These are phyloP conservation scores for Druon quercuslanigerum DNA, from an alignment of 1,140 invertebrate genomes.

Conservation along the genomic window DNA sequence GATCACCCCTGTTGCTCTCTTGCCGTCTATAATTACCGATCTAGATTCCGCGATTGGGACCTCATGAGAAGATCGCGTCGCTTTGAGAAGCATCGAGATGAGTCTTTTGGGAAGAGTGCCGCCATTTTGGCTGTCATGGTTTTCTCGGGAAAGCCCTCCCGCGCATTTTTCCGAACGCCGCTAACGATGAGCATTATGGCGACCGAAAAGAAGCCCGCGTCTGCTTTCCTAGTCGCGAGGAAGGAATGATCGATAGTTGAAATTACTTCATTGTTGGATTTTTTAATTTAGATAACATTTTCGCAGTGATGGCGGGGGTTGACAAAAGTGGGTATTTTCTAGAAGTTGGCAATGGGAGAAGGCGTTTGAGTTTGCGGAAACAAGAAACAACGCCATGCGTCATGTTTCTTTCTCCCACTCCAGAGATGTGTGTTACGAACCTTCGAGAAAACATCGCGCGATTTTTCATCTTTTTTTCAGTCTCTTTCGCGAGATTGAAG, in stretches of 20 bases:
- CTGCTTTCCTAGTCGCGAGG: not conserved
- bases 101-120: conserved; percentile 36
- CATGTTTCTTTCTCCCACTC: conserved; percentile 33
- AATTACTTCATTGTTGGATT: not conserved
- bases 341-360: not conserved
- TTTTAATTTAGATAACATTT: not conserved
- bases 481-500: not conserved
- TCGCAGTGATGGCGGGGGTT: not conserved
- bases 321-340: not conserved
- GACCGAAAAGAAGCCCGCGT: conserved; percentile 53
- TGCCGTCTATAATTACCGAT: conserved; percentile 65
- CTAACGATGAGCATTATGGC: conserved; percentile 62
- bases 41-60: conserved; percentile 39
- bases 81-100: not conserved
- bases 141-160: conserved; percentile 58
- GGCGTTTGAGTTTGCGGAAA: not conserved
- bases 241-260: not conserved
- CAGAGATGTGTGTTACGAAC: conserved; percentile 51
- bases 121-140: conserved; percentile 60
- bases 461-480: conserved; percentile 17
- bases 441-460: conserved; percentile 64
- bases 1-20: conserved; percentile 57
- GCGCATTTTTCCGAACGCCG: conserved; percentile 63
- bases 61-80: not conserved
- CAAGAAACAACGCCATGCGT: not conserved